phyloP scores from a whole-genome alignment of 2,888 invertebrate genomes.

The Papilio elwesi region DNA sequence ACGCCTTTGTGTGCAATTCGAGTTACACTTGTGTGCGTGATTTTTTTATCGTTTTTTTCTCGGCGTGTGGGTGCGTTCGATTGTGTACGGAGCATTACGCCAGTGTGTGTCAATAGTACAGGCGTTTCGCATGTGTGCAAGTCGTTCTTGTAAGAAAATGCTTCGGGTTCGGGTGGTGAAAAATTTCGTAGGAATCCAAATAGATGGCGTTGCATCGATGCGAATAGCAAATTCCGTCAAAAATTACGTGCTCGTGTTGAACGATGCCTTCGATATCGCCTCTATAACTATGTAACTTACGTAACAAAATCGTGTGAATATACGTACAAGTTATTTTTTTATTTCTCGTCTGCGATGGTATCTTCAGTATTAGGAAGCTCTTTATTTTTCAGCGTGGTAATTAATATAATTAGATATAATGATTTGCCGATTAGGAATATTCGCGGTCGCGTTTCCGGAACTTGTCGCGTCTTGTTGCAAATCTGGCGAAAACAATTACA shows the following conservation, averaged over 20 bases:
- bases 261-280: constrained; percentile 46
- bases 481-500: constrained; percentile 15
- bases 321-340: constrained; percentile 39
- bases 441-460: constrained; percentile 23
- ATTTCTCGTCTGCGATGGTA: constrained; percentile 44
- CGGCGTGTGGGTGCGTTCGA: constrained; percentile 80
- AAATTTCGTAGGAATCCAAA: constrained; percentile 78
- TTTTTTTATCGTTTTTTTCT: constrained; percentile 83
- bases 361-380: constrained; percentile 45
- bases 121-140: constrained; percentile 56
- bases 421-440: constrained; percentile 42
- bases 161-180: constrained; percentile 65
- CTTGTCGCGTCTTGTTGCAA: constrained; percentile 24
- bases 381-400: constrained; percentile 47
- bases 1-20: constrained; percentile 49
- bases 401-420: constrained; percentile 46
- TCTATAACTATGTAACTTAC: constrained; percentile 44
- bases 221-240: constrained; percentile 62
- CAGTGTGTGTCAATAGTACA: constrained; percentile 56
- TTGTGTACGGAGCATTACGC: constrained; percentile 61
- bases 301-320: constrained; percentile 47
- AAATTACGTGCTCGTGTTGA: constrained; percentile 59
- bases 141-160: constrained; percentile 81
- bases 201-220: constrained; percentile 79
- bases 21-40: constrained; percentile 67